Evolutionary conservation across 2,113 vertebrate genomes (phyloP).

Genomic region (Trichomycterus rosablanca): DNA sequence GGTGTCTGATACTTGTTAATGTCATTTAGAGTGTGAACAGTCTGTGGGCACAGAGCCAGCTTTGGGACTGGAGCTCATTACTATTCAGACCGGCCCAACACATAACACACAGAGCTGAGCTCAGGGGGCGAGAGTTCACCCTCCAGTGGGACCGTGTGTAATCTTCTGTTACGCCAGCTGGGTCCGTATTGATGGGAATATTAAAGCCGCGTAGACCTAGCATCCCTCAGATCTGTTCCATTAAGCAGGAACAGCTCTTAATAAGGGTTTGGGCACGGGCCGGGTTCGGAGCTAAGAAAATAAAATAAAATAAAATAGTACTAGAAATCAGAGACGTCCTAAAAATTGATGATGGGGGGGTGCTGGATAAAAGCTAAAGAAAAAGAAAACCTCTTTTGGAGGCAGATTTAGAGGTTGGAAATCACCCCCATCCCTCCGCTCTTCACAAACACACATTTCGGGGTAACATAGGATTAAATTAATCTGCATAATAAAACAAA

Average conservation of each 20-base stretch:
- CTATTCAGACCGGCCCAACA: constrained; percentile 31
- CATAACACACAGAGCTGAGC: constrained; percentile 30
- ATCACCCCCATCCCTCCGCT: too few relatives aligned
- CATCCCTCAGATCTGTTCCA: constrained; percentile 22
- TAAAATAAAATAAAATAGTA: too few relatives aligned
- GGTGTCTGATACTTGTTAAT: constrained; percentile 3
- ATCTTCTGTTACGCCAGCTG: constrained; percentile 46
- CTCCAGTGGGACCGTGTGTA: constrained; percentile 42
- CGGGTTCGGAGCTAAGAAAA: too few relatives aligned
- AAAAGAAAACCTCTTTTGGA: too few relatives aligned
- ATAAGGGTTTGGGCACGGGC: constrained; percentile 3
- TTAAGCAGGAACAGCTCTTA: constrained; percentile 17
- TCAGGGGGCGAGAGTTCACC: constrained; percentile 27
- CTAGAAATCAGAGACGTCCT: too few relatives aligned
- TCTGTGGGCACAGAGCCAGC: constrained; percentile 29
- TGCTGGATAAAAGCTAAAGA: too few relatives aligned
- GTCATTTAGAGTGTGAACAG: constrained; percentile 22
- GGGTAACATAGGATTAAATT: too few relatives aligned
- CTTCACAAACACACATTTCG: too few relatives aligned
- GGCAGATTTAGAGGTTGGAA: too few relatives aligned
- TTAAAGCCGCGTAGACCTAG: constrained; percentile 19
- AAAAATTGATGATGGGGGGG: too few relatives aligned
- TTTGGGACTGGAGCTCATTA: constrained; percentile 37
- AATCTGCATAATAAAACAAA: too few relatives aligned
- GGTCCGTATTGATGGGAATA: constrained; percentile 42